A percentile compares a stretch with the other conserved stretches of the same genome.
Evolutionary conservation across 1,140 invertebrate species (phyloP).

Genomic region (Drosophila nigromelanica): DNA sequence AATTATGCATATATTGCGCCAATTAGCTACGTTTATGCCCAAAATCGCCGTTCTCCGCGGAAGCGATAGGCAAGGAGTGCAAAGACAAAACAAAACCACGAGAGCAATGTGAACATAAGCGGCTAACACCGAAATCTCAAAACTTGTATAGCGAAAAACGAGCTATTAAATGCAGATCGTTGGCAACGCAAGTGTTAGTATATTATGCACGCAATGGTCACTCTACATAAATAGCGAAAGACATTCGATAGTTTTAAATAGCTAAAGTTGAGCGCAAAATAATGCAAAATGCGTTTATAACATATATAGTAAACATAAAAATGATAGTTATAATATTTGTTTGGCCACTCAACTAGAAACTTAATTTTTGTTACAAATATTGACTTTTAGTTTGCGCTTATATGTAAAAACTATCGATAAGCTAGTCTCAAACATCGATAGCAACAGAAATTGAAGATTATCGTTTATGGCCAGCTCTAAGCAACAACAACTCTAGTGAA

Average conservation of each 20-base stretch:
- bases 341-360: too few relatives aligned
- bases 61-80: constrained; percentile 48
- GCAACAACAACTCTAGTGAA: constrained; percentile 53
- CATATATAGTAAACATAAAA: too few relatives aligned
- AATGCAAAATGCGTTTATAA: neutral
- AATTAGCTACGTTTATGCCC: constrained; percentile 48
- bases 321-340: too few relatives aligned
- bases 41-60: constrained; percentile 44
- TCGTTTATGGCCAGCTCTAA: constrained; percentile 31
- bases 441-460: neutral
- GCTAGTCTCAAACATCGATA: constrained; percentile 1
- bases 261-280: neutral
- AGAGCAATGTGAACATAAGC: constrained; percentile 24
- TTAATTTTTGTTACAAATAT: neutral
- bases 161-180: neutral
- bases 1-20: constrained; percentile 55
- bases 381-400: neutral
- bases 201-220: constrained; percentile 3
- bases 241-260: neutral
- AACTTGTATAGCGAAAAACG: neutral
- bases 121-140: constrained; percentile 12
- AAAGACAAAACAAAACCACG: constrained; percentile 53
- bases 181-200: constrained; percentile 7
- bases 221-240: neutral
- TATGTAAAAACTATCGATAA: neutral